Evolutionary conservation across 2,888 invertebrate species (phyloP).

Genomic region (Drosophila macrospina): DNA sequence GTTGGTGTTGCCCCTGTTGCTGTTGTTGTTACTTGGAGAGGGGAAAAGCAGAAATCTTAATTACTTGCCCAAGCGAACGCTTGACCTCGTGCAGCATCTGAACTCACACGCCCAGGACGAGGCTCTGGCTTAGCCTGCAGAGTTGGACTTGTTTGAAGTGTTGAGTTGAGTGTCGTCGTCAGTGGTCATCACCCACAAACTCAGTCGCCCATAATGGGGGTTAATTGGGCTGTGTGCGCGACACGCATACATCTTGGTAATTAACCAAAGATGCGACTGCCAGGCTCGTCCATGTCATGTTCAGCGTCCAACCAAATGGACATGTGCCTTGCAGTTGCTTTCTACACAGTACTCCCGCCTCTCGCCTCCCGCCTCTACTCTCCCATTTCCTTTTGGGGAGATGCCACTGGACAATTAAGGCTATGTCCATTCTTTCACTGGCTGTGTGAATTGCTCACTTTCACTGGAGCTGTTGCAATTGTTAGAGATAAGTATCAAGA

Average conservation of each 20-base stretch:
- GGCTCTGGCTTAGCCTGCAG: conserved; percentile 1
- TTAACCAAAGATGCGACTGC: conserved; percentile 81
- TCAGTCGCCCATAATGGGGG: conserved; percentile 75
- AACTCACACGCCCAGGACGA: conserved; percentile 71
- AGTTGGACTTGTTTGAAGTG: conserved; percentile 31
- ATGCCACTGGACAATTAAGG: conserved; percentile 45
- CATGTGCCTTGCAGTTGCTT: conserved; percentile 50
- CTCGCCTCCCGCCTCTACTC: neutral
- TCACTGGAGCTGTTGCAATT: conserved; percentile 52
- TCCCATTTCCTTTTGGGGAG: neutral
- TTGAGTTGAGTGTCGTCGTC: conserved; percentile 30
- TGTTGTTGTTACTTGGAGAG: conserved; percentile 30
- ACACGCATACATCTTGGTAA: conserved; percentile 84
- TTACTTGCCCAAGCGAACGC: conserved; percentile 75
- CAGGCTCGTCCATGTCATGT: conserved; percentile 42
- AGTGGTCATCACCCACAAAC: conserved; percentile 63
- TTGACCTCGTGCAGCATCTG: conserved; percentile 72
- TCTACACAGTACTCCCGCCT: conserved; percentile 30
- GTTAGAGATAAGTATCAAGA: conserved; percentile 54
- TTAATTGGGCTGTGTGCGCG: conserved; percentile 83
- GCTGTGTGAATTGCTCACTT: conserved; percentile 43
- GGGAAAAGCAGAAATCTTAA: conserved; percentile 72
- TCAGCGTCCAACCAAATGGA: conserved; percentile 52
- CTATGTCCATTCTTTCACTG: conserved; percentile 45
- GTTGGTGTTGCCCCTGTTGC: conserved; percentile 2